Evolutionary conservation across 2,113 vertebrate genomes (phyloP), one percentile per base, ranked within the genome.

Genomic region (Herpetotheres cachinnans): DNA sequence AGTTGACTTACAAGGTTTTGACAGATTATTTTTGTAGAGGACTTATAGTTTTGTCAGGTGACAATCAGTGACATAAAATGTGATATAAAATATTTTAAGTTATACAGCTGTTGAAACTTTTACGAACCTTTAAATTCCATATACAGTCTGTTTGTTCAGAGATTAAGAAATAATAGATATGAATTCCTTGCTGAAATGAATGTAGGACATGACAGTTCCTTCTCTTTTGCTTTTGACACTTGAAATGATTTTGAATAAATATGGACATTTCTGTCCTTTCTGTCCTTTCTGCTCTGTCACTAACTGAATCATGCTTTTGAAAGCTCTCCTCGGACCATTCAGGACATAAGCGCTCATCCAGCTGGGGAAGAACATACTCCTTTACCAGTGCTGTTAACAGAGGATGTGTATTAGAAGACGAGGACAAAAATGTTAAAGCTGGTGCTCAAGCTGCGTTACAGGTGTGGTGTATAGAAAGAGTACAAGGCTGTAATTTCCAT

Each of bases 341-440:
- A 0, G 98, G 99, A 14, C 99, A 99, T 96, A 99, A 98, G 65
- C 98, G 99, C 34, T 98, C 99, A 8, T 99, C 99, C 79, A 99
- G 99, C 83, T 99, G 99, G 99, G 99, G 99, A 47, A 98, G 99
- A 78, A 99, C 99, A 0, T 99, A 99, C 92, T 99, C 99, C 17
- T 99, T 99, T 95, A 99, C 99, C 76, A 99, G 98, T 13, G 99
- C 99, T 46, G 99, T 99, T 92, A 99, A 73, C 98, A 98, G 99
- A 87, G 99, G 99, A 17, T 99, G 99, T 81, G 92, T 99, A 70
- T 98, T 98, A 2, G 99, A 99, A 95, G 99, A 99, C 17, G 98
- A 99, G 93, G 99, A 99, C 94, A 98, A 94, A 79, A 98, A 99
- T 6, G 92, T 99, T 79, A 99, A 99, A 91, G 99, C 99, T 30